Evolutionary conservation across 1,140 invertebrate species (phyloP), one percentile per base, ranked within the genome.

Genomic region (Conus ventricosus): DNA sequence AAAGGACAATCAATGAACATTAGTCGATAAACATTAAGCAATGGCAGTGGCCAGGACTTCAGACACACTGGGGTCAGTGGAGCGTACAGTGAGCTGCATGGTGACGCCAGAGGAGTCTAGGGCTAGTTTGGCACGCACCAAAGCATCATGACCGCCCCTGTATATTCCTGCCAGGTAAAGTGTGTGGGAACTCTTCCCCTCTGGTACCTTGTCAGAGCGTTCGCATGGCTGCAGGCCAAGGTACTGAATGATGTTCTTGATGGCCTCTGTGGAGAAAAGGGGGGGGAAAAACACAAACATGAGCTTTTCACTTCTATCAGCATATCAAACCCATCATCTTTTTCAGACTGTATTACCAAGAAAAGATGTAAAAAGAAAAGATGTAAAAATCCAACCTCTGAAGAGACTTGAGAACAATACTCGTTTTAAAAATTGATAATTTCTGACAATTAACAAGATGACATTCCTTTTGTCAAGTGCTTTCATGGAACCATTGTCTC

Each of bases 181-280:
- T 0, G 97, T 97, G 93, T 99, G 98, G 4, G 95, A 93, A 78
- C 96, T 97, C 92, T 98, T 97, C 8, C 97, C 98, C 89, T 98
- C 97, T 0, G 97, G 96, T 13, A 99, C 97, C 92, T 97, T 97
- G 92, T 99, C 98, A 8, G 97, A 97, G 13, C 97, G 95, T 94
- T 99, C 97, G 91, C 98, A 97, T 0, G 98, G 97, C 89, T 97
- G 97, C 93, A 99, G 96, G 0, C 98, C 99, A 80, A 99, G 95
- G 94, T 98, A 99, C 92, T 97, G 96, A 5, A 98, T 96, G 11
- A 99, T 97, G 94, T 97, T 98, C 92, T 97, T 97, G 0, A 99
- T 97, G 2, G 98, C 98, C 92, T 98, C 98, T 95, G 92, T 54
- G 67, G 67, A n/a, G 93, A 95, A 53, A 85, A 87, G 80, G 89